These are phyloP conservation scores for Caenorhabditis sp. DNA, from an alignment of 2,888 invertebrate genomes.

Conservation along the genomic window DNA sequence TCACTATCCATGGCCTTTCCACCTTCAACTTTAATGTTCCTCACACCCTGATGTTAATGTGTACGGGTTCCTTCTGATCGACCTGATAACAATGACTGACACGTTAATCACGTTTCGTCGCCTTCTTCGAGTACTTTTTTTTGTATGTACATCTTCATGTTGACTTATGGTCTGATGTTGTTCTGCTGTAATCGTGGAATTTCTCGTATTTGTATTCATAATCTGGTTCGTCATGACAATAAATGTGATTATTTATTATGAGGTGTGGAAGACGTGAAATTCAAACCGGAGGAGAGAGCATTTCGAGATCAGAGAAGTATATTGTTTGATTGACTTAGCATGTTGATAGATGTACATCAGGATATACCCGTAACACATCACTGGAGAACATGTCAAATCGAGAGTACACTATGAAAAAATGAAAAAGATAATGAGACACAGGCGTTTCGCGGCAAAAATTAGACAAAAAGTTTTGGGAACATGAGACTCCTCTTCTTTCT, in stretches of 20 bases:
- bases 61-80: constrained; percentile 51
- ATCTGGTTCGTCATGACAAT: constrained; percentile 5
- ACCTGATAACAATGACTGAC: constrained; percentile 32
- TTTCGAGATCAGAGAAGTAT: constrained; percentile 36
- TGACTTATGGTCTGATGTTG: constrained; percentile 22
- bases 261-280: neutral
- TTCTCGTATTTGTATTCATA: constrained; percentile 1
- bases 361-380: constrained; percentile 56
- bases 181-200: neutral
- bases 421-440: neutral
- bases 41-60: constrained; percentile 48
- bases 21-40: constrained; percentile 21
- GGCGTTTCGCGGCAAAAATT: neutral
- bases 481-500: constrained; percentile 64
- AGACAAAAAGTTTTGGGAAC: constrained; percentile 48
- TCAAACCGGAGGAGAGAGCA: constrained; percentile 18
- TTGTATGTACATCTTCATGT: neutral
- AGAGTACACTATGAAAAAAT: constrained; percentile 36
- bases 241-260: constrained; percentile 32
- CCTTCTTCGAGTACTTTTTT: constrained; percentile 46
- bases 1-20: neutral
- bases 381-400: constrained; percentile 63
- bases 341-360: constrained; percentile 56
- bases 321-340: constrained; percentile 53
- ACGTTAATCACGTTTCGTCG: constrained; percentile 46